Evolutionary conservation across 1,140 invertebrate species (phyloP), one percentile per base, ranked within the genome.

Genomic region (Anoplophora glabripennis): DNA sequence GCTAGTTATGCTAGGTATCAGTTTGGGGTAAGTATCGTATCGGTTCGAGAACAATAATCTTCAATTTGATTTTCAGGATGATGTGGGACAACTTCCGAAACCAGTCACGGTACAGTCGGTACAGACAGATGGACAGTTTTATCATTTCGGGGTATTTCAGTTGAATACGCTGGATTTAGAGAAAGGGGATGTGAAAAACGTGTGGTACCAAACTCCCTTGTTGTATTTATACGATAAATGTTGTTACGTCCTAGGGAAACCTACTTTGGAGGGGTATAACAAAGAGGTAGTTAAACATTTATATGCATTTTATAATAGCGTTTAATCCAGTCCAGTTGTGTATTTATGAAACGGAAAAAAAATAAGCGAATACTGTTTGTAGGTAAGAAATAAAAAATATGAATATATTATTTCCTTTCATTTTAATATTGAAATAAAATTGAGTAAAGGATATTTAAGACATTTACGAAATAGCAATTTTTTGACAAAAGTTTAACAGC

Each of bases 81-180:
- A 85, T 68, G 80, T 86, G 1, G 81, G 81, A 66, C 77, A 83
- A 59, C 77, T 89, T 42, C 86, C 89, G 11, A 82, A 88, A 69
- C 93, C 93, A n/a, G 77, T 94, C 44, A 84, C 85, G 28, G 72
- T 94, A 8, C 92, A 94, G 70, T 86, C 86, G 70, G 79, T 94
- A 59, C 88, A 93, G 46, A 86, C 86, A 1, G 85, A 93, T 71
- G 85, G 89, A 11, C 77, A 83, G 55, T 72, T 77, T 7, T 91
- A 90, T 69, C 84, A 92, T 70, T 94, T 94, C 74, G 86, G 86
- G 8, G 82, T 91, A 36, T 85, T 90, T 61, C 91, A 95, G 76
- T 76, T 96, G n/a, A 94, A 95, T 70, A 93, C 90, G 1, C 75
- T 93, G 14, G 79, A 90, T 74, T 63, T 90, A 4, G 78, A 84